These are phyloP conservation scores for Sarcophaga caerulescens DNA, from an alignment of 2,888 invertebrate genomes.

Conservation along the genomic window DNA sequence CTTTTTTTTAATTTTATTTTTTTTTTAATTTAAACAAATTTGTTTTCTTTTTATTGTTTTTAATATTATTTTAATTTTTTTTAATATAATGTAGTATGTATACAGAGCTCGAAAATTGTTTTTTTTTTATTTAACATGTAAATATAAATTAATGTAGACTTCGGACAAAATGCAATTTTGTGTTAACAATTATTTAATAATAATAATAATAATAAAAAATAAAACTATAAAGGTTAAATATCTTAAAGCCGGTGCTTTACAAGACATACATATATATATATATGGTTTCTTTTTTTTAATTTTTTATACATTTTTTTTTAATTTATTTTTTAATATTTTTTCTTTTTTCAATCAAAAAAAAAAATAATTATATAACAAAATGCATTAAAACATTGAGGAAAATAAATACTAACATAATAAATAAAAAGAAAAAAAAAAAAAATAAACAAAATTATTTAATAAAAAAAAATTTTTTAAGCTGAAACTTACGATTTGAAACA, in stretches of 20 bases:
- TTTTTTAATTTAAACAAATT: conserved; percentile 55
- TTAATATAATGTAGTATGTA: conserved; percentile 63
- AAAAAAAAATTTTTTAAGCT: conserved; percentile 4
- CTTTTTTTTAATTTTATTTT: conserved; percentile 25
- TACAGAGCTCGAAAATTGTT: conserved; percentile 59
- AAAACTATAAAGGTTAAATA: conserved; percentile 53
- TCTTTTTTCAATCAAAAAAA: neutral
- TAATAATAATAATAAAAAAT: conserved; percentile 35
- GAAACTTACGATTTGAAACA: neutral
- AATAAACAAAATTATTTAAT: conserved; percentile 41
- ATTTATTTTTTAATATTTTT: neutral
- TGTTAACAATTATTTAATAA: conserved; percentile 65
- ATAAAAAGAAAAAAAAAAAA: conserved; percentile 44
- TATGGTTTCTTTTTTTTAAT: neutral
- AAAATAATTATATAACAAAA: conserved; percentile 47
- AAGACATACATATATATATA: conserved; percentile 55
- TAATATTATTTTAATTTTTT: conserved; percentile 43
- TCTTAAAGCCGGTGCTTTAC: conserved; percentile 66
- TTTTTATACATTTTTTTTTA: neutral
- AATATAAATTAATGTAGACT: conserved; percentile 70
- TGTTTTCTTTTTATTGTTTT: conserved; percentile 44
- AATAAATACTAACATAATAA: conserved; percentile 10
- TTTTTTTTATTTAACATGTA: conserved; percentile 65
- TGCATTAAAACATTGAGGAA: conserved; percentile 37
- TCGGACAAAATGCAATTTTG: conserved; percentile 66